Base-by-base conservation (phyloP, 2,888 invertebrate species). In the Heliconius charithonia region DNA sequence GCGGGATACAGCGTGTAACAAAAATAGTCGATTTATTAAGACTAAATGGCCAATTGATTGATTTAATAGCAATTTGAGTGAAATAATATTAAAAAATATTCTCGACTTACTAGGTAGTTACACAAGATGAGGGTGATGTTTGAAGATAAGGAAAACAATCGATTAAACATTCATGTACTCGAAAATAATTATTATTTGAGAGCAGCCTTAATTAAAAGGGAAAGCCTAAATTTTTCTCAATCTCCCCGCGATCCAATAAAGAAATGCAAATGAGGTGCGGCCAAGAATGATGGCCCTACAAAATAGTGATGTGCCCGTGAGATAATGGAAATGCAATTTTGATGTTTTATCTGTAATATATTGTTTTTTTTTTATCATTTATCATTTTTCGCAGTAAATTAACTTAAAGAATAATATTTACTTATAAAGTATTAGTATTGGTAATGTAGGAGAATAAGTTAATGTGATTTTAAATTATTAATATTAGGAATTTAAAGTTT, bases 231-330 rank as follows among this genome's bases (percentile, higher is more conserved):
- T 93, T 93, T 93, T 93, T 93, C 93, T 90, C 90, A 91, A 92
- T 93, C 92, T 86, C 89, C 83, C 84, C 86, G 87, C 87, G 88
- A 93, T 92, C 93, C 93, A 94, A 94, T 94, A 94, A 94, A 93
- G 92, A 92, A 93, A 94, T 94, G 94, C 92, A 94, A 94, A 94
- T 94, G 91, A 92, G 88, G 88, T 90, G 91, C 89, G 88, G 86
- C 89, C 86, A 90, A 92, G 93, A 94, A 89, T 91, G 93, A 93
- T 91, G 85, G 90, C 92, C 79, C 81, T 77, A 76, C 69, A 78
- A 75, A 66, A 13, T 86, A 89, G 89, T 82, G 89, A 83, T 81
- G 81, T 70, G 85, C 59, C n/a, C 41, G 16, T 4, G 27, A 63
- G 7, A 63, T 63, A 16, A 63, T 27, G 13, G 25, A 32, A 59